phyloP scores from a whole-genome alignment of 2,888 invertebrate species.

The Hemaris fuciformis region DNA sequence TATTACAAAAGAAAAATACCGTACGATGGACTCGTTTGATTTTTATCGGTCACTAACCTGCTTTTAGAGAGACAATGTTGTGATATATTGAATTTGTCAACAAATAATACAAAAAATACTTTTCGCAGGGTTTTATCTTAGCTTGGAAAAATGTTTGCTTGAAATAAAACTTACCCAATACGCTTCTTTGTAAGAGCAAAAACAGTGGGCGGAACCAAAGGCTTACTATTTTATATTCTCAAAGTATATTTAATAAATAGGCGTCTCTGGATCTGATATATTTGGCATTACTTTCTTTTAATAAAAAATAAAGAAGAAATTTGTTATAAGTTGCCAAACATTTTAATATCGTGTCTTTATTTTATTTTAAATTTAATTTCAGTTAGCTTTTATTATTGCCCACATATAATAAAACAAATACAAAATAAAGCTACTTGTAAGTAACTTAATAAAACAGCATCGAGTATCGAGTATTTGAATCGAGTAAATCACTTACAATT shows the following conservation, averaged over 20 bases:
- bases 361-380: no score
- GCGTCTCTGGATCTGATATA: not conserved
- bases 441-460: slow-evolving; percentile 3
- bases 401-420: no score
- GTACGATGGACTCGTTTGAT: slow-evolving; percentile 8
- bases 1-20: slow-evolving; percentile 9
- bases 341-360: no score
- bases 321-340: no score
- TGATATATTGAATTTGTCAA: slow-evolving; percentile 57
- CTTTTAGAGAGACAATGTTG: slow-evolving; percentile 43
- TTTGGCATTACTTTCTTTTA: not conserved
- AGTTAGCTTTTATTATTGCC: no score
- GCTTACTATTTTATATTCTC: not conserved
- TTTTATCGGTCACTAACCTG: slow-evolving; percentile 20
- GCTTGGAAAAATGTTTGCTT: not conserved
- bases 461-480: no score
- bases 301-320: no score
- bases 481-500: slow-evolving; percentile 49
- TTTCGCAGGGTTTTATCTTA: not conserved
- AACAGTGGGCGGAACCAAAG: not conserved
- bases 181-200: not conserved
- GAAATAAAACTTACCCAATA: not conserved
- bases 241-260: not conserved
- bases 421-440: no score
- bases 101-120: not conserved